These are phyloP conservation scores for Adelphocoris suturalis DNA, from an alignment of 2,888 invertebrate species.

Conservation along the genomic window DNA sequence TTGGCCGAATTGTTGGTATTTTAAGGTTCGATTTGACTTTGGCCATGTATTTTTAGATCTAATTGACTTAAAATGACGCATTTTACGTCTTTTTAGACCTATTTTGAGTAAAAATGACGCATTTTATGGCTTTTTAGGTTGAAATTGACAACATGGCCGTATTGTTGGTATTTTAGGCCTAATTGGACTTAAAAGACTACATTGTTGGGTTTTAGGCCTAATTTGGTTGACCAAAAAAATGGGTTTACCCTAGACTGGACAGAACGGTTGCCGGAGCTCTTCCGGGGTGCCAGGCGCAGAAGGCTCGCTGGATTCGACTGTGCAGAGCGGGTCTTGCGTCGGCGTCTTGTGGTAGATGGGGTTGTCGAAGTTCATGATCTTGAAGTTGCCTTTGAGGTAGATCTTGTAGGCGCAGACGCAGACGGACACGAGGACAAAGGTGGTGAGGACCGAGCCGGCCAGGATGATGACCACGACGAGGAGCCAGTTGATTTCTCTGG, in stretches of 20 bases:
- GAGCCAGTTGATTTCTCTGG: constrained; percentile 83
- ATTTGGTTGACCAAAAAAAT: not conserved
- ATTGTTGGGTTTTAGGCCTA: too few species aligned
- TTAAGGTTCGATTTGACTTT: too few species aligned
- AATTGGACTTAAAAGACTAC: too few species aligned
- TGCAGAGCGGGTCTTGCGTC: constrained; percentile 89
- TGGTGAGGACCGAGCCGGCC: constrained; percentile 83
- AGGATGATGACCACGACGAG: constrained; percentile 88
- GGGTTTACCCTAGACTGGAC: not conserved
- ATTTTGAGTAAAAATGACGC: too few species aligned
- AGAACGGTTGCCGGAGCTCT: constrained; percentile 44
- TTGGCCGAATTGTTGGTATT: too few species aligned
- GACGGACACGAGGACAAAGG: constrained; percentile 81
- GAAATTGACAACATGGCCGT: too few species aligned
- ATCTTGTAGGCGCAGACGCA: constrained; percentile 90
- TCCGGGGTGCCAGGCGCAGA: constrained; percentile 58
- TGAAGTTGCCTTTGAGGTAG: constrained; percentile 91
- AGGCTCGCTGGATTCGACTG: constrained; percentile 62
- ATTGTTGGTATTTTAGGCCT: too few species aligned
- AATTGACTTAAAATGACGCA: too few species aligned
- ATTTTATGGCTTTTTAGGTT: too few species aligned
- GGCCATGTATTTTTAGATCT: too few species aligned
- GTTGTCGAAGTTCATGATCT: constrained; percentile 99
- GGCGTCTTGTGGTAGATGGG: constrained; percentile 98
- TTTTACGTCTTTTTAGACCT: too few species aligned